Base-by-base conservation (phyloP, 2,888 invertebrate species). In the Plemyria rubiginata region DNA sequence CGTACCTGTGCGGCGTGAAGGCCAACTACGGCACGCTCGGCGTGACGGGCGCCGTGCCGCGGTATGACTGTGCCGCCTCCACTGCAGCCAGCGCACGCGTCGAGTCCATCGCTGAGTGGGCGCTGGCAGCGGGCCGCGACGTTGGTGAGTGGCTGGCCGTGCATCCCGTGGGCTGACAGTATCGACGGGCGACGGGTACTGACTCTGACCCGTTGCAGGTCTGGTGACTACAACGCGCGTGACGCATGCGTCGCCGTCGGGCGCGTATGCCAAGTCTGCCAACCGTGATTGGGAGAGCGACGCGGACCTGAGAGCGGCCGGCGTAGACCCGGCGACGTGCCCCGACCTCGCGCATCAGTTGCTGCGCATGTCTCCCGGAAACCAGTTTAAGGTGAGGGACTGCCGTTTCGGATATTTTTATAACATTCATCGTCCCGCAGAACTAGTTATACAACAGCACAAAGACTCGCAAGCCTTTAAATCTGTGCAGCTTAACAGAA, bases 191-290 rank as follows among this genome's bases (percentile, higher is more conserved):
- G 13, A 29, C 8, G 45, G 16, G 0, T 16, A n/a, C 32, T 32
- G 13, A 49, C 32, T 3, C n/a, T 5, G 36, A 22, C 16, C 15
- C 11, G n/a, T 43, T 29, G 50, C 50, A 69, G 66, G 66, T n/a
- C 55, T 70, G 13, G 96, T 97, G 6, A 97, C 97, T 0, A 96
- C 95, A 0, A 95, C 96, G 0, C 92, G 96, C 56, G 90, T 97
- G 0, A 97, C 97, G 0, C 96, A 97, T 81, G 97, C 96, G 0
- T 96, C 96, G 2, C 96, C 96, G 0, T 94, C 95, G 0, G 94
- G 94, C 0, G 86, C 93, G 0, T 96, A 94, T 78, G 96, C 96
- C 0, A 95, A 95, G 75, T 85, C 90, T 0, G 94, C 96, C 0
- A 87, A 94, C 66, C 93, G 96, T 0, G 84, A 94, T 66, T 96